Evolutionary conservation across 2,113 vertebrate genomes (phyloP), one percentile per base, ranked within the genome.

Genomic region (Alexandromys fortis): DNA sequence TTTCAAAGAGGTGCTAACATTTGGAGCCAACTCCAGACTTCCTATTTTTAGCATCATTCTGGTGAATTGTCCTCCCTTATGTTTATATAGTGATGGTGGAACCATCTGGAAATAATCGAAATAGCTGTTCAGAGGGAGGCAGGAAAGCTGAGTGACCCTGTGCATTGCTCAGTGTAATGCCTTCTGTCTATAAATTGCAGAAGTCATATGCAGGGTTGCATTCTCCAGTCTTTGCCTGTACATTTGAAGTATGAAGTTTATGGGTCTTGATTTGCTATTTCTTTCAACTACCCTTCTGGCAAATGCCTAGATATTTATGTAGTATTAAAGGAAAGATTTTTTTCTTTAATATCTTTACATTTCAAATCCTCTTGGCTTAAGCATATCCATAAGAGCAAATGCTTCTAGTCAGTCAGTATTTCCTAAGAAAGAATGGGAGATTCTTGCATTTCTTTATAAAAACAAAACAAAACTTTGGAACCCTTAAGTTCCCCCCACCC

Each of bases 101-200:
- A 96, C 98, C 98, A 98, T 98, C 98, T 99, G 98, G 98, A 98
- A 98, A 96, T 92, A 96, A 98, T 98, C 98, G 98, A 97, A 98
- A 96, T 86, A 88, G 81, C 95, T 96, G 35, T 90, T 79, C 26
- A 26, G 61, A 65, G 28, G 95, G 61, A 65, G 28, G 95, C 95
- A 96, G 26, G 95, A 96, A 90, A 76, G 65, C 95, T 86, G 78
- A 89, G 95, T 98, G 97, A 96, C 95, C 96, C 97, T 78, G 49
- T 92, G 63, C 78, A 70, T 91, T 97, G 77, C 95, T 97, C 63
- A 77, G 87, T 86, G 92, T 82, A 77, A 72, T 91, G 81, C 89
- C 86, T 83, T 90, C 77, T 95, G 33, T 86, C 95, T 95, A 68
- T 95, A 96, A 94, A 95, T 96, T 38, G 1, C 89, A 86, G 81